A percentile compares a stretch with the other conserved stretches of the same genome.
These are phyloP conservation scores for Sebastes cheni DNA, from an alignment of 2,797 vertebrate genomes.

Conservation along the genomic window DNA sequence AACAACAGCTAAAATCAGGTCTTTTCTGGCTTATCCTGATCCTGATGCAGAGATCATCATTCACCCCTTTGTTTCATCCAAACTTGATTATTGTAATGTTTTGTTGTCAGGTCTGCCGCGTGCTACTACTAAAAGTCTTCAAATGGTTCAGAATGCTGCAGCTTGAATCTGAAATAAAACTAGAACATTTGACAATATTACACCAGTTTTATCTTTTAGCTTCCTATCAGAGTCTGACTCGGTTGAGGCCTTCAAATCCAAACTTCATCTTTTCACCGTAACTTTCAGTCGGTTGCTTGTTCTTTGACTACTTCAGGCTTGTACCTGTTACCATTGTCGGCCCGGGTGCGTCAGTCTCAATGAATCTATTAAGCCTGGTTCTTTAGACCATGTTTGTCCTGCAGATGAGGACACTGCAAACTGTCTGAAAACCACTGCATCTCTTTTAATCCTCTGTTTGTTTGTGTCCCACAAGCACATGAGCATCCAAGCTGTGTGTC, in stretches of 20 bases:
- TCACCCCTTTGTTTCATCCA: not conserved
- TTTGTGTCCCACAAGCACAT: not conserved
- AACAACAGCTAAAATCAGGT: not conserved
- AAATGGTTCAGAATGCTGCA: not conserved
- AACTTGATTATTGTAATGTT: not conserved
- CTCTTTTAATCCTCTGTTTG: not conserved
- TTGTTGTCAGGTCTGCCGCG: not conserved
- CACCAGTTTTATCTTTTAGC: not conserved
- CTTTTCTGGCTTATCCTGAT: not conserved
- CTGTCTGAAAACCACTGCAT: not conserved
- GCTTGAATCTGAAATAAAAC: not conserved
- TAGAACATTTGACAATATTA: not conserved
- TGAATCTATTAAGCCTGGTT: not conserved
- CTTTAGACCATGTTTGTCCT: not conserved
- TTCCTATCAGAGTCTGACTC: not conserved
- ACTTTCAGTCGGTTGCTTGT: not conserved
- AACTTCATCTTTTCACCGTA: not conserved
- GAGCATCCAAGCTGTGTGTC: not conserved
- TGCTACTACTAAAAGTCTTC: not conserved
- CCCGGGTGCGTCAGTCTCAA: not conserved
- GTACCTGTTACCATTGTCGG: not conserved
- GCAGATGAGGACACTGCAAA: not conserved
- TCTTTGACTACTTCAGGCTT: not conserved
- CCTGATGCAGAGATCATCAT: not conserved
- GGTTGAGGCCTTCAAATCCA: not conserved